A percentile compares a stretch with the other conserved stretches of the same genome.
Conservation (phyloP, 2,888 invertebrate genomes). For the Drosophila dives region DNA sequence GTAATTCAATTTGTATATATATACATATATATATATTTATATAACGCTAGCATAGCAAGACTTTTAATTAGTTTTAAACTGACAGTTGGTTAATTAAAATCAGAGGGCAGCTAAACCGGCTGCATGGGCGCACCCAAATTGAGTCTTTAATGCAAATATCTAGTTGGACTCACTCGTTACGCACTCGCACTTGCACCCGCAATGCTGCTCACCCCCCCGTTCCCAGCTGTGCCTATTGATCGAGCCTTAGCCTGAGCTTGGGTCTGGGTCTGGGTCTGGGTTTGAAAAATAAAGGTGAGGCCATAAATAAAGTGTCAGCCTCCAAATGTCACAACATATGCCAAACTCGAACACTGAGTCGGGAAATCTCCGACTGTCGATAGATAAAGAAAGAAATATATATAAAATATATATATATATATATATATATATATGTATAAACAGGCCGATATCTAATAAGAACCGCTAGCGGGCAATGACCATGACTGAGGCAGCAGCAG, state of each 20-base stretch:
- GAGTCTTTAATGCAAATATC: background rate
- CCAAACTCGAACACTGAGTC: slow-evolving; percentile 42
- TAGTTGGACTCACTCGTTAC: background rate
- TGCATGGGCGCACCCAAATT: slow-evolving; percentile 27
- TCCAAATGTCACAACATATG: slow-evolving; percentile 21
- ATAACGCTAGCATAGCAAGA: slow-evolving; percentile 26
- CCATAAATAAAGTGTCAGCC: background rate
- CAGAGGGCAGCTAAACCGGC: slow-evolving; percentile 2
- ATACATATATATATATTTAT: too few species aligned
- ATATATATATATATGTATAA: too few species aligned
- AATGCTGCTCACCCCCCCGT: too few species aligned
- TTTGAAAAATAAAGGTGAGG: background rate
- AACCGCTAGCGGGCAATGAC: slow-evolving; percentile 86
- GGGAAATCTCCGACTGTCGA: background rate
- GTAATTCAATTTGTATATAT: slow-evolving; percentile 58
- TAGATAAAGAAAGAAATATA: background rate
- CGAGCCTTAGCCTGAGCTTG: background rate
- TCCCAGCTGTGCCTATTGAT: background rate
- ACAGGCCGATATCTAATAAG: background rate
- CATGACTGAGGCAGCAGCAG: slow-evolving; percentile 91
- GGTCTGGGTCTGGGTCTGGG: background rate
- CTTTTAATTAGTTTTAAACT: slow-evolving; percentile 65
- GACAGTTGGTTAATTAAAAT: slow-evolving; percentile 63
- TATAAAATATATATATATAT: too few species aligned
- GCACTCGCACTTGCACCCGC: background rate